A percentile compares a stretch with the other conserved stretches of the same genome.
Conservation (phyloP, 1,140 invertebrate genomes). For the Drosophila ambigua region DNA sequence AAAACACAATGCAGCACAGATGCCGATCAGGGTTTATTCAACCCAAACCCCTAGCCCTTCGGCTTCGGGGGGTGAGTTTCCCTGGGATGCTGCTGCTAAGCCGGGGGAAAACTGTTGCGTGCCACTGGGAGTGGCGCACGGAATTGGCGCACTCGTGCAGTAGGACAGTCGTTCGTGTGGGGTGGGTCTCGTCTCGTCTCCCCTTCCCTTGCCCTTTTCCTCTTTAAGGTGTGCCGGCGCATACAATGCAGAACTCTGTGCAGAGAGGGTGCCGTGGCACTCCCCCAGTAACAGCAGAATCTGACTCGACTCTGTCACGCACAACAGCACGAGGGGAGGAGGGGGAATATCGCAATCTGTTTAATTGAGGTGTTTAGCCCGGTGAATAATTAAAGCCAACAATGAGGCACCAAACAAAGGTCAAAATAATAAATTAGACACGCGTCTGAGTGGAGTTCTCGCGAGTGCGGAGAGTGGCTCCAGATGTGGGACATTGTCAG, state of each 20-base stretch:
- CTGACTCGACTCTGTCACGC: conserved; percentile 55
- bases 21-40: conserved; percentile 64
- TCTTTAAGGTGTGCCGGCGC: conserved; percentile 51
- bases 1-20: neutral
- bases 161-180: conserved; percentile 35
- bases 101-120: conserved; percentile 72
- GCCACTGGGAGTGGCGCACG: conserved; percentile 48
- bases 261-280: conserved; percentile 31
- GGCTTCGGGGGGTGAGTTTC: conserved; percentile 17
- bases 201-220: neutral
- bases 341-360: conserved; percentile 59
- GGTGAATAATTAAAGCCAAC: conserved; percentile 67
- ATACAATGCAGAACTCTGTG: conserved; percentile 33
- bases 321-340: neutral
- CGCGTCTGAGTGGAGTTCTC: conserved; percentile 54
- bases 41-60: conserved; percentile 24
- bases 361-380: conserved; percentile 78
- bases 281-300: conserved; percentile 35
- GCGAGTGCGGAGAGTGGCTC: conserved; percentile 30
- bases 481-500: conserved; percentile 18
- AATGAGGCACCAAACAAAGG: conserved; percentile 57
- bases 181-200: no score
- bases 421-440: conserved; percentile 75
- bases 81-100: conserved; percentile 52
- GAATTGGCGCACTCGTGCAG: conserved; percentile 76